Percentiles rank a stretch among this genome's conserved stretches.
Evolutionary conservation across 2,888 invertebrate species (phyloP).

Genomic region (Sesia apiformis): DNA sequence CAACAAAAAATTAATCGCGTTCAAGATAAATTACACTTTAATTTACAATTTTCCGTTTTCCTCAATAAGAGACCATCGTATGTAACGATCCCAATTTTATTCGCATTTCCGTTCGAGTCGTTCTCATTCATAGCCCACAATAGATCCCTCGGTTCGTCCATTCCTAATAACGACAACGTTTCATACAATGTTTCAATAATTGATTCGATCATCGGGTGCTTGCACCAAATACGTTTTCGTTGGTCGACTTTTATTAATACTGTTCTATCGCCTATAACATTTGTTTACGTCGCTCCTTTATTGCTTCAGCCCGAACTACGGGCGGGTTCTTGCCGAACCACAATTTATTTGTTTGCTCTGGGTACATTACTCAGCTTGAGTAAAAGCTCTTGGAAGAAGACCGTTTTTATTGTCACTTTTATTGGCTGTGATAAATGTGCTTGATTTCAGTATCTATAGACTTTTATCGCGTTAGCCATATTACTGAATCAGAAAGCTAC

Average conservation of each 20-base stretch:
- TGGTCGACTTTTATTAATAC: background rate
- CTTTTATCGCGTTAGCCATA: no score
- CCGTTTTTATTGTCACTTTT: constrained; percentile 37
- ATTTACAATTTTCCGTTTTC: background rate
- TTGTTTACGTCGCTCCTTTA: constrained; percentile 10
- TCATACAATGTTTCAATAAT: background rate
- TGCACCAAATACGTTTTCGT: background rate
- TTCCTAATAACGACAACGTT: background rate
- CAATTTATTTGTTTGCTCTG: constrained; percentile 45
- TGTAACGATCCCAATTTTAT: background rate
- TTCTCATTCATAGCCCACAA: background rate
- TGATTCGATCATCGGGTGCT: background rate
- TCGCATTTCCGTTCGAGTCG: background rate
- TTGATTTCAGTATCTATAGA: no score
- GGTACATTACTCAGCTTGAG: constrained; percentile 37
- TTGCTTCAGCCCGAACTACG: constrained; percentile 9
- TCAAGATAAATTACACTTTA: no score
- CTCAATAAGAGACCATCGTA: background rate
- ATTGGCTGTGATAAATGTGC: constrained; percentile 9
- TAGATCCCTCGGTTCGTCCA: background rate
- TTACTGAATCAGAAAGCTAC: no score
- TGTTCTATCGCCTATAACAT: constrained; percentile 1
- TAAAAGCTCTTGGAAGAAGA: constrained; percentile 28
- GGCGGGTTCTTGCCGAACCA: constrained; percentile 33
- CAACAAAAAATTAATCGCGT: no score